A percentile compares a stretch with the other conserved stretches of the same genome.
phyloP scores from a whole-genome alignment of 2,888 invertebrate genomes.

The Hypercompe scribonia region DNA sequence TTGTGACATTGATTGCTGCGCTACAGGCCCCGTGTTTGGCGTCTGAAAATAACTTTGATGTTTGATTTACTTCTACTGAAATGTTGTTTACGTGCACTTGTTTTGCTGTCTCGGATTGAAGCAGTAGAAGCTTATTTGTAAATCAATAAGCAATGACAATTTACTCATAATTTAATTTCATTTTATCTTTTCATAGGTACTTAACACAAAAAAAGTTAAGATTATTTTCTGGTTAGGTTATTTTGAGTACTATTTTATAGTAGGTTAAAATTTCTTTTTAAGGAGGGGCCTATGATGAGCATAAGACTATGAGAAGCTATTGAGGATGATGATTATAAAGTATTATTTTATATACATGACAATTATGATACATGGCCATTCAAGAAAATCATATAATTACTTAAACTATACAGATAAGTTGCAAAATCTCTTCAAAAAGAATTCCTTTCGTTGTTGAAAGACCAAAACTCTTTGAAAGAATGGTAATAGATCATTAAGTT shows the following conservation, averaged over 20 bases:
- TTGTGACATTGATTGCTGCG: conserved; percentile 61
- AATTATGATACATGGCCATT: too few relatives aligned
- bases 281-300: too few relatives aligned
- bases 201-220: not conserved
- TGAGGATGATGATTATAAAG: too few relatives aligned
- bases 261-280: too few relatives aligned
- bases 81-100: conserved; percentile 27
- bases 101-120: not conserved
- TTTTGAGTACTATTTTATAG: not conserved
- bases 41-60: conserved; percentile 43
- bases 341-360: too few relatives aligned
- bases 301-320: too few relatives aligned
- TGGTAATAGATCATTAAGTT: not conserved
- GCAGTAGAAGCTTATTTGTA: not conserved
- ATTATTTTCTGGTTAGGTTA: not conserved
- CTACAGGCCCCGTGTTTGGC: conserved; percentile 44
- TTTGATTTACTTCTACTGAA: conserved; percentile 41
- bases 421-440: too few relatives aligned
- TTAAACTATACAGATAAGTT: too few relatives aligned
- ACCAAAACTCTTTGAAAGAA: not conserved
- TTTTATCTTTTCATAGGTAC: not conserved
- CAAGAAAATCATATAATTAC: too few relatives aligned
- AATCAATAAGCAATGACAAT: not conserved
- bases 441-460: too few relatives aligned
- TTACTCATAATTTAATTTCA: not conserved